Base-by-base conservation (phyloP, 2,797 vertebrate species). In the Scarus forsteni region DNA sequence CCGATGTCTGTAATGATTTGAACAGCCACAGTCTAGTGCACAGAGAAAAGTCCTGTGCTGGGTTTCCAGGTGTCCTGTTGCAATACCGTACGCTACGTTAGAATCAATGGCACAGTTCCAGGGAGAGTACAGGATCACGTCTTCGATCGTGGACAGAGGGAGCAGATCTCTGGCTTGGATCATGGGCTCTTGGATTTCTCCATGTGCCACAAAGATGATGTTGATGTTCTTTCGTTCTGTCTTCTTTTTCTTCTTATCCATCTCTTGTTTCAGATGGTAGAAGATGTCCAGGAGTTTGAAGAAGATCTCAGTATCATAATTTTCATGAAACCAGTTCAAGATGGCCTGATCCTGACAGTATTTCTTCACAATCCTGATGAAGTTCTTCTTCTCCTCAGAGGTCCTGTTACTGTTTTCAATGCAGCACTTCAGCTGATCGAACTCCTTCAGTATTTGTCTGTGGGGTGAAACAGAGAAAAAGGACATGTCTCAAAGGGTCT, bases 201-300 rank as follows among this genome's bases (percentile, higher is more conserved):
- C 51, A 36, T 53, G 51, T 15, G 51, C 51, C 13, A 36, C 34
- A 36, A 53, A 53, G 51, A 53, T 53, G 27, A 53, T 53, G 51
- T 53, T 12, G 19, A 53, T 53, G 7, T 53, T 10, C 19, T 19
- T 27, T 5, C 7, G 14, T 27, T 53, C 14, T 53, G 2, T 35
- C 27, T 53, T 9, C 12, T 53, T 15, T 8, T 53, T 35, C 27
- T 50, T 13, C 49, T 50, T 27, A 3, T 50, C 49, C 1, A 50
- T 10, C 49, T 27, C 18, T 50, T 50, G 49, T 7, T 50, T 50
- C 11, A 50, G 18, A 10, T 13, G 27, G 11, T 27, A 27, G 27
- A 50, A 50, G 0, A 27, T 12, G 10, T 50, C 49, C 49, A 50
- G 5, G 3, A 50, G 49, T 50, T 50, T 27, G 16, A 50, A 50